Percentiles rank a stretch among this genome's conserved stretches.
Evolutionary conservation across 2,113 vertebrate species (phyloP).

Genomic region (Halichoerus grypus): DNA sequence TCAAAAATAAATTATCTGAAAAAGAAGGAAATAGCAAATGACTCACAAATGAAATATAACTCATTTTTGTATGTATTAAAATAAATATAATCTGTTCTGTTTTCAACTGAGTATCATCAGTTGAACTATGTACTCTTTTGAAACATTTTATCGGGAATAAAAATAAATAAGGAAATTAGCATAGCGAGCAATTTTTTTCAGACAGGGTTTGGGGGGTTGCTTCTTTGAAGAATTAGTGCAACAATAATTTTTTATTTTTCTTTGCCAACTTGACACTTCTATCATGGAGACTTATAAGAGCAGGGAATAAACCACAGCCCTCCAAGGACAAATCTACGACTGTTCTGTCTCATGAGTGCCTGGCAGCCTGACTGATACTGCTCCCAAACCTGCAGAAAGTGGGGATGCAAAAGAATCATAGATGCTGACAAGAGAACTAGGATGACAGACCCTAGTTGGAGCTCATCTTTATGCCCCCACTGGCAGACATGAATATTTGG

Average conservation of each 20-base stretch:
- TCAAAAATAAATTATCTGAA: constrained; percentile 49
- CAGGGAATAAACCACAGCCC: not conserved
- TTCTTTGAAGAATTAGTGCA: not conserved
- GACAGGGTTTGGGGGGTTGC: not conserved
- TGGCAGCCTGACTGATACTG: not conserved
- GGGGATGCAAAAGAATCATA: not conserved
- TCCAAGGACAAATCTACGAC: not conserved
- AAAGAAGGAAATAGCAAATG: constrained; percentile 10
- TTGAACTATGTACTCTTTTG: constrained; percentile 36
- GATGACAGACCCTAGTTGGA: not conserved
- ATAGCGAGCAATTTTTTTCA: not conserved
- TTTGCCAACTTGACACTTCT: not conserved
- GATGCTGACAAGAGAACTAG: not conserved
- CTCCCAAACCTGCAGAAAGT: not conserved
- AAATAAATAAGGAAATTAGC: constrained; percentile 47
- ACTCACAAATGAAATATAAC: constrained; percentile 5
- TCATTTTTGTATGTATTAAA: constrained; percentile 22
- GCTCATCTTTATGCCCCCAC: too few species aligned
- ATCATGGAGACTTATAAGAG: not conserved
- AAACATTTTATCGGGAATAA: constrained; percentile 35
- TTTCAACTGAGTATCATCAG: constrained; percentile 51
- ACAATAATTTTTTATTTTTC: not conserved
- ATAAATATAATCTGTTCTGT: constrained; percentile 33
- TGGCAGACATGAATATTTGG: not conserved
- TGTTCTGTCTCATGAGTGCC: not conserved